These are phyloP conservation scores for Bradysia coprophila DNA, from an alignment of 1,140 invertebrate species.

Conservation along the genomic window DNA sequence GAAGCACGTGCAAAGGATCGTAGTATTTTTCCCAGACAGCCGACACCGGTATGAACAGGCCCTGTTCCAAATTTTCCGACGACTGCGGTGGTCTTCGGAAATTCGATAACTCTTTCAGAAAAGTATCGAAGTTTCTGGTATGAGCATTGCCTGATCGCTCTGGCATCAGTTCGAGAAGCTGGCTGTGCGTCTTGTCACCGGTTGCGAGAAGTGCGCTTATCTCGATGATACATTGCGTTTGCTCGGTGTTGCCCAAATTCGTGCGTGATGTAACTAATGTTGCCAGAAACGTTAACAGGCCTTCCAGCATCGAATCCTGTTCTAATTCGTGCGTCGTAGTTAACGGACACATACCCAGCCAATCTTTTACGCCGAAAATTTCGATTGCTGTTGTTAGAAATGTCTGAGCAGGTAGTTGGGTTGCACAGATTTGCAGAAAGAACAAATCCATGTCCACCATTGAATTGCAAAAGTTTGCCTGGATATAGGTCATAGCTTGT, in stretches of 20 bases:
- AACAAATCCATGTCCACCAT: conserved; percentile 96
- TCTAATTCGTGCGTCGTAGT: conserved; percentile 48
- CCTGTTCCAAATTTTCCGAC: conserved; percentile 70
- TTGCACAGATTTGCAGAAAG: conserved; percentile 81
- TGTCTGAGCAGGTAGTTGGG: conserved; percentile 63
- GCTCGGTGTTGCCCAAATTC: conserved; percentile 60
- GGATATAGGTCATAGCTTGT: conserved; percentile 97
- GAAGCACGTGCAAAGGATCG: conserved; percentile 81
- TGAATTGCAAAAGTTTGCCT: conserved; percentile 95
- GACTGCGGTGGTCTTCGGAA: conserved; percentile 33
- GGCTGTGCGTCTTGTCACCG: conserved; percentile 87
- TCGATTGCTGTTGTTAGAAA: conserved; percentile 78
- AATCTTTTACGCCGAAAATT: conserved; percentile 69
- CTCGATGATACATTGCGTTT: conserved; percentile 64
- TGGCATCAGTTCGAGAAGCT: conserved; percentile 86
- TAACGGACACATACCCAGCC: conserved; percentile 59
- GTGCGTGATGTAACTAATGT: conserved; percentile 80
- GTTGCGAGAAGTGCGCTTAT: conserved; percentile 86
- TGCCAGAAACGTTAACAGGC: conserved; percentile 75
- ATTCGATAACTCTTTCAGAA: conserved; percentile 41
- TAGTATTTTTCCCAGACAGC: conserved; percentile 82
- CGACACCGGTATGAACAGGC: conserved; percentile 79
- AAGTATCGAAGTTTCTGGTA: conserved; percentile 74
- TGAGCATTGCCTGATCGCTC: conserved; percentile 83
- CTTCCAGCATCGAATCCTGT: conserved; percentile 82